Evolutionary conservation across 37 sponge, comb jelly and placozoan species (phyloP).

Genomic region (Aplysina aerophoba): DNA sequence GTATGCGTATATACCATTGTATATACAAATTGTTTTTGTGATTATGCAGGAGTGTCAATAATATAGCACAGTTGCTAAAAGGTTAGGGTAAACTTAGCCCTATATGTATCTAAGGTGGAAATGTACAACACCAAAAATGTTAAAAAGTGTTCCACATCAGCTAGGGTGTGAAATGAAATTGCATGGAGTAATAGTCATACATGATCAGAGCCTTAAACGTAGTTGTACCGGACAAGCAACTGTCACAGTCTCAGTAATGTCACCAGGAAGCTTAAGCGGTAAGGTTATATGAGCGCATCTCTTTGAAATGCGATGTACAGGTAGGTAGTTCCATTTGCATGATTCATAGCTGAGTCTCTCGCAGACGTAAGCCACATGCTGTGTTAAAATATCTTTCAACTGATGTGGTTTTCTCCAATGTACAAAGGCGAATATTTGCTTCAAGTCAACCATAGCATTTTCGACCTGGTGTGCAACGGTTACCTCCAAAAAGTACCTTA

Average conservation of each 20-base stretch:
- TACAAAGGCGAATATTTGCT: conserved; percentile 53
- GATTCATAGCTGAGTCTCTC: background rate
- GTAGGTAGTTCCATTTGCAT: conserved; percentile 39
- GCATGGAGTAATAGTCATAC: too few species aligned
- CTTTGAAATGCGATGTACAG: conserved; percentile 48
- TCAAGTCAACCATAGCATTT: too few species aligned
- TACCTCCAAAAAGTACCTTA: conserved; percentile 38
- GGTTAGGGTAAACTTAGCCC: too few species aligned
- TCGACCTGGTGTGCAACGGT: background rate
- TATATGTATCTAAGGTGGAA: too few species aligned
- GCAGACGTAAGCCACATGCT: conserved; percentile 38
- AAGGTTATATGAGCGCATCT: conserved; percentile 31
- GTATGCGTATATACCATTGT: too few species aligned
- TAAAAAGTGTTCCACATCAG: too few species aligned
- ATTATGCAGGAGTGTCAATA: too few species aligned
- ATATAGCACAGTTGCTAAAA: too few species aligned
- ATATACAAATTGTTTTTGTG: too few species aligned
- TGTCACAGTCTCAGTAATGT: conserved; percentile 30
- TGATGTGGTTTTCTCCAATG: conserved; percentile 49
- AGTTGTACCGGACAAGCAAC: conserved; percentile 44
- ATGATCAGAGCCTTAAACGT: conserved; percentile 5
- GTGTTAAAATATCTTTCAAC: conserved; percentile 26
- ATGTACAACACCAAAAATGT: too few species aligned
- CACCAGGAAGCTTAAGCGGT: conserved; percentile 3
- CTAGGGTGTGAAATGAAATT: too few species aligned